Evolutionary conservation across 2,797 vertebrate species (phyloP).

Genomic region (Aeoliscus strigatus): DNA sequence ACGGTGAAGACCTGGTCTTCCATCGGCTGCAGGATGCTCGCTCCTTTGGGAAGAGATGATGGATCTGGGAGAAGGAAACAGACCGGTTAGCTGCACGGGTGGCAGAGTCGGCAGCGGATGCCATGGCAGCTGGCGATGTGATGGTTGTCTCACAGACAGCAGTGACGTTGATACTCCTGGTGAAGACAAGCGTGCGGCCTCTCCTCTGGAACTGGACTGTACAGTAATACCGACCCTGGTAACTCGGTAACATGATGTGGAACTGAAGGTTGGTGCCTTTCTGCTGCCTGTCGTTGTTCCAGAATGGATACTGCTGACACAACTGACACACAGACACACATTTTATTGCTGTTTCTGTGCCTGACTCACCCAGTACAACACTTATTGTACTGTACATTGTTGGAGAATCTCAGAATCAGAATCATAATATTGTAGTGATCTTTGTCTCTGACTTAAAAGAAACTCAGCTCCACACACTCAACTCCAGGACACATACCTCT

Average conservation of each 20-base stretch:
- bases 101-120: no score
- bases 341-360: no score
- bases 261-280: slow-evolving; percentile 57
- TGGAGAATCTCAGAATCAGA: no score
- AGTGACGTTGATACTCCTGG: slow-evolving; percentile 75
- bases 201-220: slow-evolving; percentile 74
- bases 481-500: no score
- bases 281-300: neutral
- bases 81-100: no score
- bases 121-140: no score
- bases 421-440: no score
- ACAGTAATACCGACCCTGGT: slow-evolving; percentile 79
- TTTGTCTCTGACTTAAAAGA: no score
- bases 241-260: slow-evolving; percentile 33
- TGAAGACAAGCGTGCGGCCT: slow-evolving; percentile 73
- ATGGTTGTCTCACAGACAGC: slow-evolving; percentile 64
- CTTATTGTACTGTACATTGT: no score
- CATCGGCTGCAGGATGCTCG: slow-evolving; percentile 47
- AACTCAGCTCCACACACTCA: no score
- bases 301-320: slow-evolving; percentile 22
- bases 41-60: neutral
- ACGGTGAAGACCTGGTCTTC: slow-evolving; percentile 29
- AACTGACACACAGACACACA: slow-evolving; percentile 41
- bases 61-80: slow-evolving; percentile 27
- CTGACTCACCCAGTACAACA: no score